A percentile compares a stretch with the other conserved stretches of the same genome.
phyloP scores from a whole-genome alignment of 1,140 invertebrate species.

The Drosophila quadrilineata region DNA sequence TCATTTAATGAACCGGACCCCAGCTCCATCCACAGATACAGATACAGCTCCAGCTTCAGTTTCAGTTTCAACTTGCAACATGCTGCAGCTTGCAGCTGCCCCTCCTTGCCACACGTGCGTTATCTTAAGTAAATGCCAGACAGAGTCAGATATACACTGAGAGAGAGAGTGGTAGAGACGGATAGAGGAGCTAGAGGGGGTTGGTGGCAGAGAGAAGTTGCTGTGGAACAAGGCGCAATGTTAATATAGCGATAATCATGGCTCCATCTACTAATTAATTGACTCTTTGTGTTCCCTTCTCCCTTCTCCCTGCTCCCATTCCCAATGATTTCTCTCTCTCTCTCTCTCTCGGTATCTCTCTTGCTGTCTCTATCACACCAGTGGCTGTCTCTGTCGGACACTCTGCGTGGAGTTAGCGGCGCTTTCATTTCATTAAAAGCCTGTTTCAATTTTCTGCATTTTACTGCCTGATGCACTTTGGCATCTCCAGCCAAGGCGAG shows the following conservation, averaged over 20 bases:
- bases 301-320: constrained; percentile 9
- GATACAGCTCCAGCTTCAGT: constrained; percentile 25
- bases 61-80: constrained; percentile 5
- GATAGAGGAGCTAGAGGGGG: too few species aligned
- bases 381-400: not conserved
- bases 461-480: constrained; percentile 80
- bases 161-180: constrained; percentile 1
- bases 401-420: constrained; percentile 41
- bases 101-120: constrained; percentile 35
- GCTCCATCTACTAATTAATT: constrained; percentile 81
- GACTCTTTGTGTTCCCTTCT: constrained; percentile 75
- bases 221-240: constrained; percentile 52
- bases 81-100: constrained; percentile 13
- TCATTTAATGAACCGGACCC: constrained; percentile 69
- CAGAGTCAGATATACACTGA: constrained; percentile 1
- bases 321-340: too few species aligned
- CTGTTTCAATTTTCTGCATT: constrained; percentile 81
- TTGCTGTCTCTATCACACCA: not conserved
- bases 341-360: too few species aligned
- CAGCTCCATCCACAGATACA: not conserved
- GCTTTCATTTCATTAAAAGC: constrained; percentile 78
- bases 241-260: constrained; percentile 78
- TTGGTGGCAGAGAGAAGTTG: too few species aligned
- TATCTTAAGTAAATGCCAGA: constrained; percentile 48
- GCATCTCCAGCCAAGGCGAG: constrained; percentile 57